Evolutionary conservation across 2,888 invertebrate species (phyloP).

Genomic region (Lasioglossum vierecki): DNA sequence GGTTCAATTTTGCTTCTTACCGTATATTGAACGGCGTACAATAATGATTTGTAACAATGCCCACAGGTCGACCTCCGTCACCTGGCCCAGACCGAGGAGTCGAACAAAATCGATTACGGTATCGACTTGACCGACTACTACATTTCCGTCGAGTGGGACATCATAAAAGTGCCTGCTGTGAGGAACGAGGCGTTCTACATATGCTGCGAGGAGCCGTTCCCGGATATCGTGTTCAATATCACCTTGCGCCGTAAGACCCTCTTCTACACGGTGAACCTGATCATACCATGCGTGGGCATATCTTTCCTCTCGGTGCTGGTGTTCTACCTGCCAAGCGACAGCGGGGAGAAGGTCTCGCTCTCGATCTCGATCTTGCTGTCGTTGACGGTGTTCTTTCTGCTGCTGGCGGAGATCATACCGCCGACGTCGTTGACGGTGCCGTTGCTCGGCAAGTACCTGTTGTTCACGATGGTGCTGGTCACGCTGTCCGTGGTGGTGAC

Average conservation of each 20-base stretch:
- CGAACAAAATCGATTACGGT: conserved; percentile 94
- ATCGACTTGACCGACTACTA: conserved; percentile 97
- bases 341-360: conserved; percentile 98
- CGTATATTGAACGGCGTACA: too few relatives aligned
- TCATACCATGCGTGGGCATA: conserved; percentile 98
- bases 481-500: conserved; percentile 97
- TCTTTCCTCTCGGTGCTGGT: conserved; percentile 98
- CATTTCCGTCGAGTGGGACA: conserved; percentile 99
- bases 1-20: too few relatives aligned
- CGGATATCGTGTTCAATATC: conserved; percentile 99
- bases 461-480: conserved; percentile 97
- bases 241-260: conserved; percentile 97
- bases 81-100: conserved; percentile 93
- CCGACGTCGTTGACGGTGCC: conserved; percentile 97
- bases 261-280: conserved; percentile 98
- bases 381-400: conserved; percentile 96
- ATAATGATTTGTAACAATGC: not conserved
- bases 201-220: conserved; percentile 98
- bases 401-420: conserved; percentile 97
- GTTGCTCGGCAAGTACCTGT: conserved; percentile 94
- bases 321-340: conserved; percentile 98
- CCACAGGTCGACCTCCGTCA: conserved; percentile 94
- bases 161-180: conserved; percentile 95
- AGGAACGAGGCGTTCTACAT: conserved; percentile 97
- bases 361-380: conserved; percentile 97